Conservation (phyloP, 2,797 vertebrate species). For the Pelochelys cantorii region DNA sequence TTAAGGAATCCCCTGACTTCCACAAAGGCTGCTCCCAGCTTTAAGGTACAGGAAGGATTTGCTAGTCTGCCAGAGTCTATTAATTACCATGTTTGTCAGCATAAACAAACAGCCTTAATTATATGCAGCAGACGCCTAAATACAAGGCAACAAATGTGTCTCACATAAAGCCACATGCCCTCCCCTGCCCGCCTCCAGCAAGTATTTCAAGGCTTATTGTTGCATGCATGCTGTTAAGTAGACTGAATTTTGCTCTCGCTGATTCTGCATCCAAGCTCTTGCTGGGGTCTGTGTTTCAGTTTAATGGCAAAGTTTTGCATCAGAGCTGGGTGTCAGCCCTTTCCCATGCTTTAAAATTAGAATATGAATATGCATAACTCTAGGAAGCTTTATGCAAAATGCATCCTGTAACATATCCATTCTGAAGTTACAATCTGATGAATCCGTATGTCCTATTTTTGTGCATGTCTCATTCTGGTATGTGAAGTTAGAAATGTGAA, state of each 20-base stretch:
- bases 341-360: too few species aligned
- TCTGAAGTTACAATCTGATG: too few species aligned
- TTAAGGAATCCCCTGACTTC: not conserved
- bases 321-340: too few species aligned
- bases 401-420: too few species aligned
- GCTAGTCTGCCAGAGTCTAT: conserved; percentile 37
- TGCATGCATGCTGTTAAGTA: not conserved
- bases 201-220: not conserved
- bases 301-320: accelerated
- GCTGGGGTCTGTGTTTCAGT: accelerated
- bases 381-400: too few species aligned
- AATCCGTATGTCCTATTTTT: too few species aligned
- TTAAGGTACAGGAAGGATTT: conserved; percentile 55
- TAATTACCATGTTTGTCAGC: conserved; percentile 59
- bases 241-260: not conserved
- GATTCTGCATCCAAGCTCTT: not conserved
- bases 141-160: conserved; percentile 42
- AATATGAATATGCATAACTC: too few species aligned
- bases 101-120: conserved; percentile 68
- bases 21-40: not conserved
- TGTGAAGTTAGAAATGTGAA: too few species aligned
- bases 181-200: conserved; percentile 49
- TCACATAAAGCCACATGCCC: not conserved
- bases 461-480: too few species aligned
- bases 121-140: conserved; percentile 50